phyloP scores from a whole-genome alignment of 2,113 vertebrate species.

The Muntiacus reevesi region DNA sequence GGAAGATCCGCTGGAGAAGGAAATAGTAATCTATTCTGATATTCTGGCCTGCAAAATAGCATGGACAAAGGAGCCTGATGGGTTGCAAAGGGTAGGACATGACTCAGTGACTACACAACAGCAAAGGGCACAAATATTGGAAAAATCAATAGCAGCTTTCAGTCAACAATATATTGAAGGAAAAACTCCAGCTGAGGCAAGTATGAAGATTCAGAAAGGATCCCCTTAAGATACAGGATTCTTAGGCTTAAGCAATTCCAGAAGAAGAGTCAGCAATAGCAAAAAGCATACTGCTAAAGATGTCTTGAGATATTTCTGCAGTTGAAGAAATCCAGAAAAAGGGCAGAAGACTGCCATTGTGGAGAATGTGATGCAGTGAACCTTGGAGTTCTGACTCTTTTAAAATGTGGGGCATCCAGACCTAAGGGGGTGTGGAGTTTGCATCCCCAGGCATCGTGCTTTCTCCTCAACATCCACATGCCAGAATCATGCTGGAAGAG shows the following conservation, averaged over 20 bases:
- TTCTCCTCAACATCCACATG: not conserved
- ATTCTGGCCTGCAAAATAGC: not conserved
- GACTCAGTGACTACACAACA: not conserved
- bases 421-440: not conserved
- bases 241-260: not conserved
- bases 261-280: not conserved
- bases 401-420: not conserved
- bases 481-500: not conserved
- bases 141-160: not conserved
- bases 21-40: not conserved
- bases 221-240: not conserved
- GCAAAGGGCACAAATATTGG: not conserved
- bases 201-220: not conserved
- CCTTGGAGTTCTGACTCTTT: not conserved
- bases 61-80: not conserved
- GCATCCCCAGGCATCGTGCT: not conserved
- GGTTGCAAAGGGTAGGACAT: not conserved
- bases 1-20: not conserved
- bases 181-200: not conserved
- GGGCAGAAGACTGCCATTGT: not conserved
- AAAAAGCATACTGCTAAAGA: not conserved
- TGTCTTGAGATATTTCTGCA: not conserved
- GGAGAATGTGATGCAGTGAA: not conserved
- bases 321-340: not conserved
- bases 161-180: not conserved